These are phyloP conservation scores for Thamnaconus septentrionalis DNA, from an alignment of 2,113 vertebrate species.

Conservation along the genomic window DNA sequence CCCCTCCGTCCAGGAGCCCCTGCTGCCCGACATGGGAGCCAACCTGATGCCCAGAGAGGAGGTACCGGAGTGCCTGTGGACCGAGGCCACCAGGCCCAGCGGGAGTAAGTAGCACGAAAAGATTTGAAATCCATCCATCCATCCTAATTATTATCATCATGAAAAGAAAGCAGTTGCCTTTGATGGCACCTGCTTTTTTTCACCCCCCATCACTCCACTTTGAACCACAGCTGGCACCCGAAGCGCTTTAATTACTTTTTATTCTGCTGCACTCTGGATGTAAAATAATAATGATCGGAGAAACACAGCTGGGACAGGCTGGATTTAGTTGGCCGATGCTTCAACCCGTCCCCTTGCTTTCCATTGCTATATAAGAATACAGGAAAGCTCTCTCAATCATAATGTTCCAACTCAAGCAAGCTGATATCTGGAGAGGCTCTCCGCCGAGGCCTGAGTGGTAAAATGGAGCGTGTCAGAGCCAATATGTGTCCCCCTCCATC, in stretches of 20 bases:
- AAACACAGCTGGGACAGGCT: conserved; percentile 29
- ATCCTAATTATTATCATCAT: no score
- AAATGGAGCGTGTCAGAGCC: conserved; percentile 45
- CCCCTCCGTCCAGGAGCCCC: conserved; percentile 44
- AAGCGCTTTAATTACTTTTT: conserved; percentile 76
- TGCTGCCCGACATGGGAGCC: conserved; percentile 59
- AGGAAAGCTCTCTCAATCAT: neutral
- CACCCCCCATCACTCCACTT: conserved; percentile 50
- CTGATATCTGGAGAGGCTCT: conserved; percentile 38
- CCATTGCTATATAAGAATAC: neutral
- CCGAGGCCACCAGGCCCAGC: conserved; percentile 55
- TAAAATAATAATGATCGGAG: conserved; percentile 24
- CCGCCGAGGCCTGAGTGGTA: neutral
- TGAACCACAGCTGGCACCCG: conserved; percentile 65
- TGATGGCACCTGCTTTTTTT: conserved; percentile 53
- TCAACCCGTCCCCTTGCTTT: neutral
- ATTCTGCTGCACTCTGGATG: conserved; percentile 58
- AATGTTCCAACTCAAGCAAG: conserved; percentile 39
- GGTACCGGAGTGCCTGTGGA: conserved; percentile 66
- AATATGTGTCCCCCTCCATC: conserved; percentile 43
- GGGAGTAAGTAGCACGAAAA: conserved; percentile 47
- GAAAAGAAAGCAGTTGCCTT: conserved; percentile 34
- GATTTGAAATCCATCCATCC: neutral
- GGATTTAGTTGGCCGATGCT: no score
- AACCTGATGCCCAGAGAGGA: conserved; percentile 60